A percentile compares a stretch with the other conserved stretches of the same genome.
Conservation (phyloP, 2,888 invertebrate genomes). For the Fissipunctia ypsillon region DNA sequence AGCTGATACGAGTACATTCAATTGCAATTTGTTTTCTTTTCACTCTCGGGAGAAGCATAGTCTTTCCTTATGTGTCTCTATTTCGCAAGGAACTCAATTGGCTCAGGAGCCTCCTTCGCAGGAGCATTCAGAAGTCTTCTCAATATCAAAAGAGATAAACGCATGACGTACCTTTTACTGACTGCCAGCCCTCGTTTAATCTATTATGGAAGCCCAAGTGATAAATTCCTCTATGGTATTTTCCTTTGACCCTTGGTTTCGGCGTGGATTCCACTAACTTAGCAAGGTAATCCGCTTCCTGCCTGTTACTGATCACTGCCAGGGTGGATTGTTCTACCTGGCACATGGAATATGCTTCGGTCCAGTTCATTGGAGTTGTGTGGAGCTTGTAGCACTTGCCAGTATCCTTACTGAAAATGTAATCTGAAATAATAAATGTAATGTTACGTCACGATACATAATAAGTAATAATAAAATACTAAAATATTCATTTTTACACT, state of each 20-base stretch:
- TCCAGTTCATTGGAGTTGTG: constrained; percentile 77
- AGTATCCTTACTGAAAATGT: constrained; percentile 68
- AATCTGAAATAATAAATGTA: constrained; percentile 70
- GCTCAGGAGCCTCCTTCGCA: neutral
- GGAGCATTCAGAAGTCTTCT: neutral
- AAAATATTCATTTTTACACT: too few relatives aligned
- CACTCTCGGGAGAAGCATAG: neutral
- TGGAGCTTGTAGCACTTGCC: constrained; percentile 84
- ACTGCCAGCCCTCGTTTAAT: constrained; percentile 69
- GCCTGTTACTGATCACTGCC: constrained; percentile 74
- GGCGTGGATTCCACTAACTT: constrained; percentile 24
- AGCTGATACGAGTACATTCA: neutral
- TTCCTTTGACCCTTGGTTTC: constrained; percentile 24
- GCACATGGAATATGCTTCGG: constrained; percentile 77
- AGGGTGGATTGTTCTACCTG: constrained; percentile 77
- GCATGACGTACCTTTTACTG: constrained; percentile 73
- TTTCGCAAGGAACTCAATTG: neutral
- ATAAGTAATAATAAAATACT: neutral
- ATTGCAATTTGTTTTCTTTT: neutral
- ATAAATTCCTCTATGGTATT: constrained; percentile 55
- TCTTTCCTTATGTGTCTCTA: neutral
- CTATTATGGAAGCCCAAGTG: constrained; percentile 71
- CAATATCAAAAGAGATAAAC: neutral
- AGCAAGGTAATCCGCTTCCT: constrained; percentile 49
- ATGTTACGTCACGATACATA: neutral